These are phyloP conservation scores for Lophotis ruficrista DNA, from an alignment of 2,113 vertebrate genomes.

Conservation along the genomic window DNA sequence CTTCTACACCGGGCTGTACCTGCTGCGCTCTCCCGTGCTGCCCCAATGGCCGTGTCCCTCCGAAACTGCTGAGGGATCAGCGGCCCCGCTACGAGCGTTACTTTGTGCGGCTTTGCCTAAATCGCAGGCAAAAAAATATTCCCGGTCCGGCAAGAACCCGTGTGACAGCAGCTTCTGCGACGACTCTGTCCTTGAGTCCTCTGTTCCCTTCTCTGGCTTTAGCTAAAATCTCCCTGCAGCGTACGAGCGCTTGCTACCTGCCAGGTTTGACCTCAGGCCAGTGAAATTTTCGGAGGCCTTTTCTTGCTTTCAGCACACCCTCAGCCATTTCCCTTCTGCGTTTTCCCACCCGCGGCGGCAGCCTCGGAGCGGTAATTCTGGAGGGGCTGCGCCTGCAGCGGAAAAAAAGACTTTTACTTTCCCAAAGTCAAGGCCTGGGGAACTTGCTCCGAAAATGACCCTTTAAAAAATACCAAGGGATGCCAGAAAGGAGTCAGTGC, in stretches of 20 bases:
- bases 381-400: neutral
- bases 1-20: neutral
- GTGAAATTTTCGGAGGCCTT: neutral
- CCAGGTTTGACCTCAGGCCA: neutral
- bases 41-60: neutral
- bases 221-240: neutral
- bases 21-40: neutral
- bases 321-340: neutral
- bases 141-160: rapidly evolving
- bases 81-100: neutral
- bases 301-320: neutral
- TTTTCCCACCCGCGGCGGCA: neutral
- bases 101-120: neutral
- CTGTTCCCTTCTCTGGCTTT: neutral
- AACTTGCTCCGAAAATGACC: neutral
- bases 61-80: neutral
- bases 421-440: neutral
- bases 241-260: rapidly evolving
- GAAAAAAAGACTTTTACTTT: neutral
- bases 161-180: neutral
- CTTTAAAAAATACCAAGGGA: neutral
- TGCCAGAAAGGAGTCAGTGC: neutral
- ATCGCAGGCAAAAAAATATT: neutral
- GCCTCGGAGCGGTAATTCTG: neutral
- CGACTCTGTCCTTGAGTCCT: neutral